These are phyloP conservation scores for Geophilus truncorum DNA, from an alignment of 2,888 invertebrate species.

Conservation along the genomic window DNA sequence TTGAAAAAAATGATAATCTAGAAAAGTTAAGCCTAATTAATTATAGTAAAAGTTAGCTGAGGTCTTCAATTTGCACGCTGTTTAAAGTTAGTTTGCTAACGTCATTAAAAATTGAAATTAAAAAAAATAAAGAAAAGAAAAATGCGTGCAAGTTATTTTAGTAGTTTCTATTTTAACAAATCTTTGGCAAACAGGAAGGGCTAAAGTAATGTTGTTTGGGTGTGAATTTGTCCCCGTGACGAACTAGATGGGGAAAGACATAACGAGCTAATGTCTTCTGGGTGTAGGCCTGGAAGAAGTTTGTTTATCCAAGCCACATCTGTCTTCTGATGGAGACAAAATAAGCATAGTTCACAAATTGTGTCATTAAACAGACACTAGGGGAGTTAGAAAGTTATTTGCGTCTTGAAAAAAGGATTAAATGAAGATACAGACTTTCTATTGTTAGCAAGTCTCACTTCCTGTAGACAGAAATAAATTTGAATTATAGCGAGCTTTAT, in stretches of 20 bases:
- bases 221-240: background rate
- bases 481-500: background rate
- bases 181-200: background rate
- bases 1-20: background rate
- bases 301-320: background rate
- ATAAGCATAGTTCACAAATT: background rate
- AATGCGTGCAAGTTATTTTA: background rate
- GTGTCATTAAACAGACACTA: background rate
- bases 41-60: background rate
- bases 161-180: background rate
- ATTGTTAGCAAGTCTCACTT: background rate
- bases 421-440: background rate
- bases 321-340: constrained; percentile 7
- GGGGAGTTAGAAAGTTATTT: background rate
- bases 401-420: background rate
- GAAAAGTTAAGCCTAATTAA: background rate
- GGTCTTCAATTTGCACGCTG: background rate
- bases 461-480: background rate
- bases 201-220: background rate
- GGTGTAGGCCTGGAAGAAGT: background rate
- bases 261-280: background rate
- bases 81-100: background rate
- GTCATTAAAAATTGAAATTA: background rate
- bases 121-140: background rate
- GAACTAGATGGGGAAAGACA: background rate